Evolutionary conservation across 2,113 vertebrate species (phyloP), one percentile per base, ranked within the genome.

Genomic region (Salvelinus sp.): DNA sequence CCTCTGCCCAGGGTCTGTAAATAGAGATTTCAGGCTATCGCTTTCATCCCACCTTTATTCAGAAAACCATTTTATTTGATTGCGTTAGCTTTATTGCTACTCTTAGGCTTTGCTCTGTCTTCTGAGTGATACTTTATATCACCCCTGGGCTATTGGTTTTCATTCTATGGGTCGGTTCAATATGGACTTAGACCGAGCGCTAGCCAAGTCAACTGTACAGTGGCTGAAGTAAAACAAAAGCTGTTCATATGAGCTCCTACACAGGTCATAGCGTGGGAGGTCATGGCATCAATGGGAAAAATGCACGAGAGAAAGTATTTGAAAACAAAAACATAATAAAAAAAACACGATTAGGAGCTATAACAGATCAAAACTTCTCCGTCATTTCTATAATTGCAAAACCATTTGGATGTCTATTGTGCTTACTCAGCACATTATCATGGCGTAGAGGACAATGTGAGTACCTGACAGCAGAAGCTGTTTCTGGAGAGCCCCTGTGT

Each of bases 81-180:
- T 87, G 83, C 84, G 93, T 93, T 93, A 93, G 88, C 76, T 74
- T 92, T 93, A 94, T 93, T 92, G 92, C 92, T 90, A 85, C 90
- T 91, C 89, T 86, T 85, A 88, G 77, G 88, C 85, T 73, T 90
- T 84, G 82, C 83, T 87, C 87, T 68, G 88, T 89, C 86, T 90
- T 88, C 81, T 81, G 78, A 64, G 82, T 83, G 88, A 78, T 88
- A 86, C 88, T 89, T 89, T 83, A 87, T 85, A 90, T 90, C 86
- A 83, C 91, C 91, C 89, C 83, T 28, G 84, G 91, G 90, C 91
- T 79, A 89, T 90, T 88, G 85, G 85, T 88, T 91, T 89, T 90
- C 83, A 88, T 87, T 91, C 83, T 79, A 82, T 72, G 82, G 79
- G 78, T 85, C 77, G 79, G 78, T 86, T 78, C 84, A 87, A 86